These are phyloP conservation scores for Phalera bucephala DNA, from an alignment of 2,888 invertebrate species.

Conservation along the genomic window DNA sequence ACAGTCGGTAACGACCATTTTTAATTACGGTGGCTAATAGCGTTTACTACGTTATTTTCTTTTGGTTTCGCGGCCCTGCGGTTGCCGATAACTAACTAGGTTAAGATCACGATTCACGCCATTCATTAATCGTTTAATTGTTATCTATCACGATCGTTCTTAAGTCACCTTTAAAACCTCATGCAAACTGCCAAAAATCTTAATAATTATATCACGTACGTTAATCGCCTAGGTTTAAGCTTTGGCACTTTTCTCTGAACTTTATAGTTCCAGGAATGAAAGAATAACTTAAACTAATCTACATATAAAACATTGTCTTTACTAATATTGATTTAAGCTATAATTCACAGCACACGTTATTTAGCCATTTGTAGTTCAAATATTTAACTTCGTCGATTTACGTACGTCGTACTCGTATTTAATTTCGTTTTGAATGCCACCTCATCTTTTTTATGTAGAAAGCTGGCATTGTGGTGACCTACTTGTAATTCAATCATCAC, in stretches of 20 bases:
- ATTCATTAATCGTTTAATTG: conserved; percentile 46
- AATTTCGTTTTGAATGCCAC: conserved; percentile 49
- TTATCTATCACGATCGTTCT: conserved; percentile 23
- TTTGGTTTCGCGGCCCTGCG: conserved; percentile 27
- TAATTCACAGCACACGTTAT: conserved; percentile 43
- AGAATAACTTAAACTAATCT: background rate
- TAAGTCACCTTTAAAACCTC: background rate
- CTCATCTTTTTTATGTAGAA: conserved; percentile 36
- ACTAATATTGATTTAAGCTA: conserved; percentile 52
- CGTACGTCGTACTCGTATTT: conserved; percentile 48
- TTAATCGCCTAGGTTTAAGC: too few relatives aligned
- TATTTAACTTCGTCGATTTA: conserved; percentile 49
- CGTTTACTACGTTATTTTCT: conserved; percentile 24
- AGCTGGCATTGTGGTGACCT: conserved; percentile 37
- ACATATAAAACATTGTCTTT: conserved; percentile 30
- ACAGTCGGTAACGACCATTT: background rate
- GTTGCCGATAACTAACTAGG: conserved; percentile 40
- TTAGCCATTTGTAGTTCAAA: conserved; percentile 66
- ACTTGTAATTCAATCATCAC: conserved; percentile 13
- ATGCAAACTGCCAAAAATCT: too few relatives aligned
- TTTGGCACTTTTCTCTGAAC: conserved; percentile 22
- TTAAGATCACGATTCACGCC: conserved; percentile 51
- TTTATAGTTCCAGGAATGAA: conserved; percentile 11
- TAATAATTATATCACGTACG: too few relatives aligned
- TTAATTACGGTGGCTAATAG: conserved; percentile 4